These are phyloP conservation scores for Lemur catta DNA, from an alignment of 2,797 vertebrate genomes.

Conservation along the genomic window DNA sequence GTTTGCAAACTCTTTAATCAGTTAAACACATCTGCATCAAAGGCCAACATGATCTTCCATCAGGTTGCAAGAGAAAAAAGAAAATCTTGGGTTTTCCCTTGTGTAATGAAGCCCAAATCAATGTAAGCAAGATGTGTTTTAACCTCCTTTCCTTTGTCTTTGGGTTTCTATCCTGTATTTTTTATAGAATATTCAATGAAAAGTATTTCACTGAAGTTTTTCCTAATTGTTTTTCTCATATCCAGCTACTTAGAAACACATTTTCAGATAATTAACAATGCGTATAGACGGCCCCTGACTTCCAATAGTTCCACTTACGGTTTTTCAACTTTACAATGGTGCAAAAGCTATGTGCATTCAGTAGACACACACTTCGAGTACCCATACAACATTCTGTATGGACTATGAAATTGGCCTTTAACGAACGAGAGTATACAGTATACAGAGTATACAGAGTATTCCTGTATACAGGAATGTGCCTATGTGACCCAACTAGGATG, in stretches of 20 bases:
- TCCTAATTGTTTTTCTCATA: not conserved
- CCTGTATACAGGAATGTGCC: not conserved
- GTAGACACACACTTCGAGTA: not conserved
- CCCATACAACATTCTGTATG: not conserved
- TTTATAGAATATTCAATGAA: not conserved
- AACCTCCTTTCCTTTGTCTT: not conserved
- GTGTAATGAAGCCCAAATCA: not conserved
- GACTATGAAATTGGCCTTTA: not conserved
- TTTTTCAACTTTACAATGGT: not conserved
- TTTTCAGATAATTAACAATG: not conserved
- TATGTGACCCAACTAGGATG: not conserved
- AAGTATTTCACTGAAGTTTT: not conserved
- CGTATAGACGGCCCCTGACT: not conserved
- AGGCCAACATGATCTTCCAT: not conserved
- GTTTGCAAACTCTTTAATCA: constrained; percentile 49
- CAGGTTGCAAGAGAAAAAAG: not conserved
- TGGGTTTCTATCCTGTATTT: not conserved
- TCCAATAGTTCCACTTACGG: not conserved
- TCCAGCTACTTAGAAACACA: not conserved
- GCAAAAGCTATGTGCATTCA: not conserved
- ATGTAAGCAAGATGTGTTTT: not conserved
- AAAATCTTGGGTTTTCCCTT: not conserved
- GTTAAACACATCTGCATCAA: constrained; percentile 20
- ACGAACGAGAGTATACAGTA: not conserved
- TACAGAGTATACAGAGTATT: too few relatives aligned